Conservation (phyloP, 2,113 vertebrate species). For the Notothenia coriiceps region DNA sequence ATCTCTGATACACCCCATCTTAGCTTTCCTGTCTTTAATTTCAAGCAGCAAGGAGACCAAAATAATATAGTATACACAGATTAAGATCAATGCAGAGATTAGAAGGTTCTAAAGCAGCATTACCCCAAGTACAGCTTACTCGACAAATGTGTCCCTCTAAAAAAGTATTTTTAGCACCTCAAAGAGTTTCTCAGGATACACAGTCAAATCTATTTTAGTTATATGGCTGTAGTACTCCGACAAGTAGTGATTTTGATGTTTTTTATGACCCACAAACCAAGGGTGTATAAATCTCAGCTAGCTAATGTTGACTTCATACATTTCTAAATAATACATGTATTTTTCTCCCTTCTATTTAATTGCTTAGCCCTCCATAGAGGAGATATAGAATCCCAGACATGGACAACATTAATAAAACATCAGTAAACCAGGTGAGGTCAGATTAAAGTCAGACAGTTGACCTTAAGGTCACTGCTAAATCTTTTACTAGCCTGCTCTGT, state of each 20-base stretch:
- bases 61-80: constrained; percentile 38
- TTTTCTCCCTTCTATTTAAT: neutral
- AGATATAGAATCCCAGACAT: neutral
- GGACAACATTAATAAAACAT: constrained; percentile 50
- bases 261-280: constrained; percentile 1
- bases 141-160: constrained; percentile 9
- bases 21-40: constrained; percentile 37
- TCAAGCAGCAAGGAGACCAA: constrained; percentile 10
- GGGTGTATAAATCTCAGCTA: neutral
- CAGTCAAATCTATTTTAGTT: neutral
- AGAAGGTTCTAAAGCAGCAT: constrained; percentile 25
- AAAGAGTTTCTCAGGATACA: constrained; percentile 32
- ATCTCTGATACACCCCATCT: neutral
- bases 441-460: constrained; percentile 54
- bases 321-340: constrained; percentile 35
- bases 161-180: constrained; percentile 52
- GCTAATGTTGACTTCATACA: neutral
- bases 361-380: neutral
- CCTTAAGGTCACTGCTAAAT: constrained; percentile 45
- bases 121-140: constrained; percentile 3
- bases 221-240: constrained; percentile 1
- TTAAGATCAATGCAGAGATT: constrained; percentile 35
- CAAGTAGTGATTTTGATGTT: constrained; percentile 14
- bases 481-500: constrained; percentile 23
- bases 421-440: constrained; percentile 66